Base-by-base conservation (phyloP, 2,888 invertebrate genomes). In the Cosmia trapezina region DNA sequence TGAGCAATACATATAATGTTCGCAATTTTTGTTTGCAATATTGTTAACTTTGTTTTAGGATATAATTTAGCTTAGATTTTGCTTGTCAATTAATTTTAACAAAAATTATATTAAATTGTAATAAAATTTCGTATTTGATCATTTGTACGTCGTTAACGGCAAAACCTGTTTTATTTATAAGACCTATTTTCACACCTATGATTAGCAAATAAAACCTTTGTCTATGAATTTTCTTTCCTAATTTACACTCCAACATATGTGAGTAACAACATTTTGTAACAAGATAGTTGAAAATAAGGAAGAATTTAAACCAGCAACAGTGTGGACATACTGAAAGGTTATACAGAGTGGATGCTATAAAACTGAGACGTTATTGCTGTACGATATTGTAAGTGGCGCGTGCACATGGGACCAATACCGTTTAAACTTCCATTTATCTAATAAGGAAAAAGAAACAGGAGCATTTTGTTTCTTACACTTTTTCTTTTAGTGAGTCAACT, bases 321-420 rank as follows among this genome's bases (percentile, higher is more conserved):
- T 61, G 47, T 70, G 14, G n/a, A 56, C 41, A 47, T 64, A 64
- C 33, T 47, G 43, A 49, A 70, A 43, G 60, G 60, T 17, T 60
- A 9, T 19, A 56, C 17, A 43, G 22, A 57, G 47, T 49, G 62
- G 61, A 43, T 41, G 53, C 57, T 49, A 83, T 78, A 83, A 67
- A 83, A 80, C 62, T 49, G 37, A 60, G 37, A 56, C 49, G 22
- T 49, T 49, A 83, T 62, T 33, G 51, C 51, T 49, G 56, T 33
- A 61, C 64, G 80, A 80, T 80, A 80, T 73, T 80, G 67, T 80
- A 80, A 80, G 79, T 67, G 75, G 84, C 63, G 17, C 37, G 54
- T 53, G 60, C 79, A 84, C 69, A 81, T 81, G 85, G 78, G 82
- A 67, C 82, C 81, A 45, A 69, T 77, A 47, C 59, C 59, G 47